Evolutionary conservation across 2,113 vertebrate species (phyloP).

Genomic region (Atrichornis clamosus): DNA sequence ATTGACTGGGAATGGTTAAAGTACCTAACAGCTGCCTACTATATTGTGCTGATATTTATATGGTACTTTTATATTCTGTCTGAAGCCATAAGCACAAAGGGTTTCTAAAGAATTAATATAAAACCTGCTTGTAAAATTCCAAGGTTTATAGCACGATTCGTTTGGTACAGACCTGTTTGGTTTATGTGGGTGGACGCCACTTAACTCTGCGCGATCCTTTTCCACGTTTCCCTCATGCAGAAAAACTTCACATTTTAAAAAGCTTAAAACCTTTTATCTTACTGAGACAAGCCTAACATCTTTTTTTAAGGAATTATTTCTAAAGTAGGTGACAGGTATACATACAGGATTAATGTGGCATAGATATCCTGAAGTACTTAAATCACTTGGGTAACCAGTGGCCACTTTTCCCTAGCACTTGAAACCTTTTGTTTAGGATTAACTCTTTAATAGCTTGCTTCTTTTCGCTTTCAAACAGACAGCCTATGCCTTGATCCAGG

Average conservation of each 20-base stretch:
- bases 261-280: slow-evolving; percentile 36
- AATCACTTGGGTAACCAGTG: not conserved
- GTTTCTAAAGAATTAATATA: slow-evolving; percentile 69
- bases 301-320: slow-evolving; percentile 19
- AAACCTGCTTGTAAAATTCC: slow-evolving; percentile 66
- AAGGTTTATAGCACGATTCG: slow-evolving; percentile 52
- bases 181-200: slow-evolving; percentile 49
- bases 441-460: not conserved
- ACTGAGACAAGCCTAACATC: not conserved
- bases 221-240: slow-evolving; percentile 21
- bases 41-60: slow-evolving; percentile 60
- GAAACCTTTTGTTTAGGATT: slow-evolving; percentile 30
- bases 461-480: not conserved
- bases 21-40: slow-evolving; percentile 47
- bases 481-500: not conserved
- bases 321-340: not conserved
- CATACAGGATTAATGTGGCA: not conserved
- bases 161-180: slow-evolving; percentile 52
- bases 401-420: not conserved
- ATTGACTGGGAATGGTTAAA: slow-evolving; percentile 60
- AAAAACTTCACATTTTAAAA: slow-evolving; percentile 7
- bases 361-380: not conserved
- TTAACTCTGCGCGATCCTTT: slow-evolving; percentile 60
- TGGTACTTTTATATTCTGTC: slow-evolving; percentile 62
- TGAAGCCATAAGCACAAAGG: slow-evolving; percentile 65